A percentile compares a stretch with the other conserved stretches of the same genome.
phyloP scores from a whole-genome alignment of 2,797 vertebrate species.

The Dallia pectoralis region DNA sequence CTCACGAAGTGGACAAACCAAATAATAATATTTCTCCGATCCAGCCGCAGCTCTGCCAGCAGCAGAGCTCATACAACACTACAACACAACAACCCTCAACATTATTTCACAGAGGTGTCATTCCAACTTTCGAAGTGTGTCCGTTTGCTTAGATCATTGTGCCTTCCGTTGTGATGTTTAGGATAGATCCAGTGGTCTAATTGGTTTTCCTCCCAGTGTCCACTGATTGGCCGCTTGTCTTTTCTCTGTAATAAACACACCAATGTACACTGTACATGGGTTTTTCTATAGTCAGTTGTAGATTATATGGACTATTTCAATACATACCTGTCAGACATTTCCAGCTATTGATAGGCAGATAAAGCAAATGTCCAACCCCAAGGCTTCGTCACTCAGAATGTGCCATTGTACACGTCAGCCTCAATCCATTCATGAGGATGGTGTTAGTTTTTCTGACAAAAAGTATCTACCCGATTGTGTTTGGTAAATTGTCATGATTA shows the following conservation, averaged over 20 bases:
- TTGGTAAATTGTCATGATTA: background rate
- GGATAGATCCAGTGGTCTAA: conserved; percentile 32
- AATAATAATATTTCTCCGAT: conserved; percentile 50
- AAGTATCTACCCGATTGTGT: conserved; percentile 3
- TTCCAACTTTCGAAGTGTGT: conserved; percentile 24
- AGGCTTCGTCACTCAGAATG: background rate
- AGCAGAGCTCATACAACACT: conserved; percentile 41
- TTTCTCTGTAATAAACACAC: conserved; percentile 37
- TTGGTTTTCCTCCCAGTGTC: conserved; percentile 23
- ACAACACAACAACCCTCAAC: conserved; percentile 43
- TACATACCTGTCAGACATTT: background rate
- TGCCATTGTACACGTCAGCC: background rate
- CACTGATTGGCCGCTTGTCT: background rate
- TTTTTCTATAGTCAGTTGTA: conserved; percentile 6
- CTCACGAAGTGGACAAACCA: conserved; percentile 43
- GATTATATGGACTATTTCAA: background rate
- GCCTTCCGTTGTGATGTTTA: conserved; percentile 42
- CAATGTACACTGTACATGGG: too few species aligned
- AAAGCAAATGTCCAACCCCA: background rate
- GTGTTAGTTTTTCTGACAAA: conserved; percentile 4
- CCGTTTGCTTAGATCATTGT: conserved; percentile 53
- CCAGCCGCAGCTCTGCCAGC: conserved; percentile 31
- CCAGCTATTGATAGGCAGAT: background rate
- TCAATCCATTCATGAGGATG: conserved; percentile 1
- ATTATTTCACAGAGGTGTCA: conserved; percentile 49